A percentile compares a stretch with the other conserved stretches of the same genome.
These are phyloP conservation scores for Colaptes auratus DNA, from an alignment of 2,113 vertebrate species.

Conservation along the genomic window DNA sequence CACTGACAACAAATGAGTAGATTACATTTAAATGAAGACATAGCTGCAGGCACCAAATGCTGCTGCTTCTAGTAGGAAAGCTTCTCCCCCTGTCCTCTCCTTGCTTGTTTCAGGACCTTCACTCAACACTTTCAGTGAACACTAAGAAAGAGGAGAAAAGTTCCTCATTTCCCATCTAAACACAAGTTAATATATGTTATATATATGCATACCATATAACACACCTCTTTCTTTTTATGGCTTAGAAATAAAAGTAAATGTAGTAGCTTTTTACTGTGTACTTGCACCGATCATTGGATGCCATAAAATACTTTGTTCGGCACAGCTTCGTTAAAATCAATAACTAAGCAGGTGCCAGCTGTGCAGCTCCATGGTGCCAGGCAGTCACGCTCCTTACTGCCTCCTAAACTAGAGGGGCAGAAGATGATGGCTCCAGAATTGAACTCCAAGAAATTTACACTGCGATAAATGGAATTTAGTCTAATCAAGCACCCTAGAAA, in stretches of 20 bases:
- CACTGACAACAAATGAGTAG: neutral
- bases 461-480: neutral
- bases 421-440: neutral
- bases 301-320: neutral
- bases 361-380: neutral
- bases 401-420: neutral
- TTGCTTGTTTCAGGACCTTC: neutral
- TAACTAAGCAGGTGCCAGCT: neutral
- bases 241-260: slow-evolving; percentile 25
- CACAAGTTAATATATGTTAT: neutral
- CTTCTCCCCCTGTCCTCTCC: neutral
- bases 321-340: neutral
- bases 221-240: neutral
- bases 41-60: neutral
- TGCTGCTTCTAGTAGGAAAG: neutral
- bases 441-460: neutral
- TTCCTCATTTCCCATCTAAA: neutral
- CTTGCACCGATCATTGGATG: neutral
- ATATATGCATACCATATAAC: neutral
- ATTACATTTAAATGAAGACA: neutral
- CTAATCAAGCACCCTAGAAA: neutral
- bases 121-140: neutral
- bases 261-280: neutral
- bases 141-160: neutral
- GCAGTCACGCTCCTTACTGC: neutral